Base-by-base conservation (phyloP, 2,888 invertebrate genomes). In the Smittia aterrima region DNA sequence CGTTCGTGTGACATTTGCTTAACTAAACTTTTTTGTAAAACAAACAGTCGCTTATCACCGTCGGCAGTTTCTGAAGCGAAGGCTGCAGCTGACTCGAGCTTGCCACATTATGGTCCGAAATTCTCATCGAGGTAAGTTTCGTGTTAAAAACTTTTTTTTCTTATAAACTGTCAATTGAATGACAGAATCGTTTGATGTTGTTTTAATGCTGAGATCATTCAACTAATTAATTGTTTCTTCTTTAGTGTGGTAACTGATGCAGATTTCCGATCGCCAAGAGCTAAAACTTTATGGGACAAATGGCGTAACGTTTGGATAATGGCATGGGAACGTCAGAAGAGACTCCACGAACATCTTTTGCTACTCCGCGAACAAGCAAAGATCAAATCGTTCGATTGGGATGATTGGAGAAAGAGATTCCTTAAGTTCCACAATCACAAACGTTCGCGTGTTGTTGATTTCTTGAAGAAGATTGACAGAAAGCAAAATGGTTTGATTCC, bases 361-460 rank as follows among this genome's bases (percentile, higher is more conserved):
- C 94, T 96, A 81, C 86, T 96, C 78, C 90, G 91, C 80, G 98
- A 98, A 83, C 87, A 98, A 80, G 96, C 98, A 84, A 89, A 96
- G 78, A 94, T 99, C 76, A 95, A 96, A 82, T 94, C 97, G 90
- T 99, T 99, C 87, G 96, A 96, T 80, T 99, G 98, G 95, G 98
- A 99, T 82, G 97, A 98, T 81, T 99, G 99, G 99, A 92, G 98
- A 78, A 95, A 94, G 86, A 88, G 94, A 89, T 98, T 98, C 92
- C 87, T 98, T 82, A 95, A 93, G 84, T 97, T 96, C 91, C 97
- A 98, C 96, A 97, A 98, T 84, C 95, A 97, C 88, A 98, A 98
- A 87, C 98, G 99, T 86, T 96, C 97, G 9, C 88, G 99, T 58
- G 88, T 98, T 78, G 98, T 98, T 79, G 99, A 99, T 85, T 88